Conservation (phyloP, 2,797 vertebrate genomes). For the Anguilla marmorata region DNA sequence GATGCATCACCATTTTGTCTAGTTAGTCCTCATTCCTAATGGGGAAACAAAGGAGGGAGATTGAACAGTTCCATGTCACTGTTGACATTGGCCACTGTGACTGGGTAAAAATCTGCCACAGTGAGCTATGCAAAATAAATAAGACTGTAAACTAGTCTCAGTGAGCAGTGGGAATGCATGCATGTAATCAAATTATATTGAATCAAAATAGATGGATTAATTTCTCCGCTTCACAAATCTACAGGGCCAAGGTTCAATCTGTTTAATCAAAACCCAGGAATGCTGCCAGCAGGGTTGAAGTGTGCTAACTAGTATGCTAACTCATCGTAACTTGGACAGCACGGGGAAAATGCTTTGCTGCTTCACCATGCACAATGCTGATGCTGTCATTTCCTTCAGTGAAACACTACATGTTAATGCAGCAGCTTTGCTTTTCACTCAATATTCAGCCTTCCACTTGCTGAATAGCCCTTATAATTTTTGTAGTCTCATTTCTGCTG, state of each 20-base stretch:
- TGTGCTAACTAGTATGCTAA: neutral
- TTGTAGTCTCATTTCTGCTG: neutral
- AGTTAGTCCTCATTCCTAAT: neutral
- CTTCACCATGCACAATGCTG: neutral
- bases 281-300: neutral
- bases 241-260: neutral
- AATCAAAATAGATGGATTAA: neutral
- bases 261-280: neutral
- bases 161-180: neutral
- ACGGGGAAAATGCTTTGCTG: neutral
- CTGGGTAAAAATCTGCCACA: neutral
- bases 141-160: neutral
- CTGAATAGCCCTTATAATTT: neutral
- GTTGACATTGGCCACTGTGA: neutral
- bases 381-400: neutral
- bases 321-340: neutral
- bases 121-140: neutral
- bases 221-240: neutral
- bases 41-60: neutral
- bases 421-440: neutral
- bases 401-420: neutral
- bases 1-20: neutral
- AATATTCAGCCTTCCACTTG: neutral
- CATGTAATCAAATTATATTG: neutral
- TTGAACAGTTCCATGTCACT: neutral